Evolutionary conservation across 2,113 vertebrate species (phyloP), one percentile per base, ranked within the genome.

Genomic region (Myotis yumanensis): DNA sequence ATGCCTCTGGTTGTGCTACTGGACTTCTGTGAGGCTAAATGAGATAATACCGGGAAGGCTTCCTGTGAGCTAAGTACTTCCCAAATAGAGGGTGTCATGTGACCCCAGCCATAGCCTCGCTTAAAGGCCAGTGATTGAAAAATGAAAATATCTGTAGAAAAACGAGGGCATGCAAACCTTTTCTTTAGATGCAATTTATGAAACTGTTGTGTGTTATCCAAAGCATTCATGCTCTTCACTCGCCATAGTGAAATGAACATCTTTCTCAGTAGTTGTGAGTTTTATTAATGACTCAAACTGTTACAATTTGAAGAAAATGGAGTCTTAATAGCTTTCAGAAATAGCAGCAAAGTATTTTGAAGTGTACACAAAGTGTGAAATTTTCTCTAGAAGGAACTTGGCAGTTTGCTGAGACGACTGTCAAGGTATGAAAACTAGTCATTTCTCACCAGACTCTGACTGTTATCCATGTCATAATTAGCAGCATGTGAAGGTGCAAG

Each of bases 241-340:
- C n/a, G 66, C 93, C 23, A 11, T 14, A 16, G 3, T 93, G 73
- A 66, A 90, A 37, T 25, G n/a, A 72, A 77, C 40, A 64, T 91
- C 16, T 40, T 93, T 76, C 46, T 77, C 72, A 15, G 37, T 95
- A 59, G 16, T 91, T 75, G 82, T 1, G 1, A n/a, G 48, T 82
- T 73, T 95, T 91, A 91, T 90, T 97, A 69, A 85, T 90, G 4
- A 93, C 43, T 0, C 0, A 2, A 1, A 3, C 22, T 92, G 15
- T 75, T 96, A 76, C 28, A 80, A 30, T 90, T 79, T 1, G 0
- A 89, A 92, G 52, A 97, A 93, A 95, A 52, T 86, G 3, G 14
- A 46, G 17, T 66, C 14, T 57, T 75, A 87, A 80, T 85, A 76
- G 30, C 68, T 94, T 96, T 86, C 87, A 72, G 79, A 95, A 96